phyloP scores from a whole-genome alignment of 2,797 vertebrate genomes.

The Pseudochromis fuscus region DNA sequence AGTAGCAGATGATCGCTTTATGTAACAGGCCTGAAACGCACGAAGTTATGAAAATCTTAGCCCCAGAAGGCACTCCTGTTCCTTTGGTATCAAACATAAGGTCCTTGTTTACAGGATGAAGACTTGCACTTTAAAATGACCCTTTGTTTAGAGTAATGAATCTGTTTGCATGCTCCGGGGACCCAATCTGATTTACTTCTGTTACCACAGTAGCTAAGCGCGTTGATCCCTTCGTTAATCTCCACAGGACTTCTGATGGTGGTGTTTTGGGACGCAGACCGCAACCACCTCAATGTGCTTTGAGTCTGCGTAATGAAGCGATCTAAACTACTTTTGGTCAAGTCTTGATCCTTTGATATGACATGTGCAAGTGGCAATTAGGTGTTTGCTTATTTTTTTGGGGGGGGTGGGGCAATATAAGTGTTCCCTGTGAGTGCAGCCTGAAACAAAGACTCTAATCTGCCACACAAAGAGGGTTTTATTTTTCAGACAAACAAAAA shows the following conservation, averaged over 20 bases:
- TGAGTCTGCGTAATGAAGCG: slow-evolving; percentile 53
- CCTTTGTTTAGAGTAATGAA: slow-evolving; percentile 69
- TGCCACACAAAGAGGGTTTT: slow-evolving; percentile 34
- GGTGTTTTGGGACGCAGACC: slow-evolving; percentile 52
- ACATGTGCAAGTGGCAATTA: slow-evolving; percentile 44
- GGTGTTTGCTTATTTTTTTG: slow-evolving; percentile 36
- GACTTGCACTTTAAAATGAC: slow-evolving; percentile 51
- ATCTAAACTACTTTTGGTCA: slow-evolving; percentile 54
- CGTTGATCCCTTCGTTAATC: slow-evolving; percentile 70
- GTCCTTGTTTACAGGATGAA: slow-evolving; percentile 57
- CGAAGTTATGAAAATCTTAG: slow-evolving; percentile 41
- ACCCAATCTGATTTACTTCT: slow-evolving; percentile 71
- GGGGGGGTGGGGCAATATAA: slow-evolving; percentile 19
- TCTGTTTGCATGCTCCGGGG: slow-evolving; percentile 55
- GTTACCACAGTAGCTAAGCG: slow-evolving; percentile 76
- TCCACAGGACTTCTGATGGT: slow-evolving; percentile 39
- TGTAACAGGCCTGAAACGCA: slow-evolving; percentile 45
- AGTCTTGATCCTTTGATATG: slow-evolving; percentile 47
- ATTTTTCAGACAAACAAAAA: slow-evolving; percentile 37
- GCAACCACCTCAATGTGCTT: slow-evolving; percentile 53
- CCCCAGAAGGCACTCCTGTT: slow-evolving; percentile 41
- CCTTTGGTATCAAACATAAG: slow-evolving; percentile 34
- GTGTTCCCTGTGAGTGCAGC: slow-evolving; percentile 18
- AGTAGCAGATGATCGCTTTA: slow-evolving; percentile 52
- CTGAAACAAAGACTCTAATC: slow-evolving; percentile 34